Evolutionary conservation across 2,113 vertebrate species (phyloP).

Genomic region (Corynorhinus townsendii): DNA sequence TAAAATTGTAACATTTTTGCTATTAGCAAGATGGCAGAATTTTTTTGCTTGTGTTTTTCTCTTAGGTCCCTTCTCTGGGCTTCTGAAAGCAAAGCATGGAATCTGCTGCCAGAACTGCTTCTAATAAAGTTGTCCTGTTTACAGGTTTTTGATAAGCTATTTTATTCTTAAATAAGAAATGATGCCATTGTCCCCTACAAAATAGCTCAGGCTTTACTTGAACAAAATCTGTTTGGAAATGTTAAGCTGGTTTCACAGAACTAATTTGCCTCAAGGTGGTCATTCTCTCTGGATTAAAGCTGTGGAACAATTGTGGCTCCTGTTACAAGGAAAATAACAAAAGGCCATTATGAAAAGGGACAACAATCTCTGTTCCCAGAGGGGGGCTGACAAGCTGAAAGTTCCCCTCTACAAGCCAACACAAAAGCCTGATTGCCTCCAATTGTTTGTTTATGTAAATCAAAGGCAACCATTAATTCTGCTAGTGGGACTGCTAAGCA

Average conservation of each 20-base stretch:
- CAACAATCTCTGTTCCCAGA: constrained; percentile 86
- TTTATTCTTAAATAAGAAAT: background rate
- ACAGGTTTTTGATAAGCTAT: background rate
- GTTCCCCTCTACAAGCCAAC: constrained; percentile 77
- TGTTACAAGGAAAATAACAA: constrained; percentile 86
- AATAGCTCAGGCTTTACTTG: constrained; percentile 62
- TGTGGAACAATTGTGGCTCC: constrained; percentile 83
- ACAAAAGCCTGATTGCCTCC: constrained; percentile 80
- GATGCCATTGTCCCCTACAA: background rate
- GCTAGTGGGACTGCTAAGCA: constrained; percentile 62
- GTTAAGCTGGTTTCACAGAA: constrained; percentile 86
- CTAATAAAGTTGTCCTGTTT: constrained; percentile 32
- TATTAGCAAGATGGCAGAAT: background rate
- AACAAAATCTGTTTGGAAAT: constrained; percentile 80
- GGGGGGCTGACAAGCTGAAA: constrained; percentile 77
- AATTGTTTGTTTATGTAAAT: constrained; percentile 84
- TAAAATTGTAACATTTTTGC: background rate
- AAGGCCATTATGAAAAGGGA: constrained; percentile 85
- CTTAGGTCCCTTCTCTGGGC: background rate
- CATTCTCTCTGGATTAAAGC: constrained; percentile 88
- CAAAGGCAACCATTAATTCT: constrained; percentile 76
- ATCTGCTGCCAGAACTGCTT: constrained; percentile 2
- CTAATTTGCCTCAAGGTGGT: constrained; percentile 79
- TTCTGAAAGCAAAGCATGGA: background rate
- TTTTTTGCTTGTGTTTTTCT: background rate